phyloP scores from a whole-genome alignment of 1,140 invertebrate genomes.

The Nasonia giraulti region DNA sequence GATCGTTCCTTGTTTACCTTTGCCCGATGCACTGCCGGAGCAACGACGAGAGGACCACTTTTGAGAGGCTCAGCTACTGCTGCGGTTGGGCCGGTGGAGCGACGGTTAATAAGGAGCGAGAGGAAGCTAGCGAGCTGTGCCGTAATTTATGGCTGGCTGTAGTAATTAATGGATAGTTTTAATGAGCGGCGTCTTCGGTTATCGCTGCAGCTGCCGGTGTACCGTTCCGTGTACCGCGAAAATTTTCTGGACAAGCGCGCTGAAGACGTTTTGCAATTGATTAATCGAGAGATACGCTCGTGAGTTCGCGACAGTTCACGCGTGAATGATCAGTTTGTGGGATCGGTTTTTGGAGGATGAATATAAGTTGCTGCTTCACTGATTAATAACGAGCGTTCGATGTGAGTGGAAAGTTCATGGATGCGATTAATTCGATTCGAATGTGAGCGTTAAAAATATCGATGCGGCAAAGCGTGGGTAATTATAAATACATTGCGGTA shows the following conservation, averaged over 20 bases:
- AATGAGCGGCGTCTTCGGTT: conserved; percentile 5
- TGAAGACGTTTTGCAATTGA: neutral
- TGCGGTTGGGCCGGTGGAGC: neutral
- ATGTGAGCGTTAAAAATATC: too few species aligned
- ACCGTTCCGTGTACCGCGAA: neutral
- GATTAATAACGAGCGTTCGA: too few species aligned
- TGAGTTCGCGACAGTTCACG: neutral
- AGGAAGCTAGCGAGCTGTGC: too few species aligned
- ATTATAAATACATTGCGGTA: too few species aligned
- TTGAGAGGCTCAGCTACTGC: neutral
- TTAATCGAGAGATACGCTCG: neutral
- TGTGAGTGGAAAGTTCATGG: neutral
- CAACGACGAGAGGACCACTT: neutral
- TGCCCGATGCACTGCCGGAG: neutral
- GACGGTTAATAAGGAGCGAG: conserved; percentile 10
- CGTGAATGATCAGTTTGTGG: neutral
- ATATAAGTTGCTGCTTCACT: too few species aligned
- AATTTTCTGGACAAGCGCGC: neutral
- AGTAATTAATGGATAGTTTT: conserved; percentile 6
- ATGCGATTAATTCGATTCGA: neutral
- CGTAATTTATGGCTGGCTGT: neutral
- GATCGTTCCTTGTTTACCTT: neutral
- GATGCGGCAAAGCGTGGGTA: too few species aligned
- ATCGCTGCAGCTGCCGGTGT: neutral
- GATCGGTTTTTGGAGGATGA: too few species aligned